Evolutionary conservation across 2,888 invertebrate species (phyloP).

Genomic region (Acheta domesticus): DNA sequence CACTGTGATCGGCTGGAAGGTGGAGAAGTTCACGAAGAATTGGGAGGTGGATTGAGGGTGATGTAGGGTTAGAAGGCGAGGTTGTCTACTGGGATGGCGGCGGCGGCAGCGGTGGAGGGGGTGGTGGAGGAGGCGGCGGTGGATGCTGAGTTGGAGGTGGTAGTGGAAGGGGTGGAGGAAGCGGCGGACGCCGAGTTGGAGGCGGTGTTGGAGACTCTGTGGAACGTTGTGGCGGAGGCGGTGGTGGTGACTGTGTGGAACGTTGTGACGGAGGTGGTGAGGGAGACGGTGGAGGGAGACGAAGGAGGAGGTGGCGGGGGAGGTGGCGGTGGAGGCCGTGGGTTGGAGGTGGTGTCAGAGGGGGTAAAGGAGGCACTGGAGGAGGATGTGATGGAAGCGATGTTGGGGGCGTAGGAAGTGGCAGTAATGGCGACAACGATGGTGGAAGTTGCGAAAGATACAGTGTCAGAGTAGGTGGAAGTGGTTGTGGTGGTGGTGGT

Average conservation of each 20-base stretch:
- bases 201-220: not conserved
- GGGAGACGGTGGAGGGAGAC: not conserved
- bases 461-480: too few relatives aligned
- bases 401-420: not conserved
- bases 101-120: not conserved
- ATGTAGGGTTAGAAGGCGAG: too few relatives aligned
- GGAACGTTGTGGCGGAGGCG: not conserved
- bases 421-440: not conserved
- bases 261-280: not conserved
- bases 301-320: not conserved
- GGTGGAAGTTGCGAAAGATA: too few relatives aligned
- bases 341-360: too few relatives aligned
- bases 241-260: not conserved
- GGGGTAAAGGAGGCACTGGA: not conserved
- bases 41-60: not conserved
- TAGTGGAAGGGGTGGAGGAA: not conserved
- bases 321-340: not conserved
- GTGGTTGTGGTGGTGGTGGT: too few relatives aligned
- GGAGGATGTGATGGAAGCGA: not conserved
- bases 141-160: too few relatives aligned
- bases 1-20: too few relatives aligned
- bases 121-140: not conserved
- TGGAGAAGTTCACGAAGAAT: too few relatives aligned
- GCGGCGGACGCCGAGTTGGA: not conserved
- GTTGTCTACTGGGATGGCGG: too few relatives aligned